Conservation (phyloP, 2,113 vertebrate species). For the Platycercus adscitus region DNA sequence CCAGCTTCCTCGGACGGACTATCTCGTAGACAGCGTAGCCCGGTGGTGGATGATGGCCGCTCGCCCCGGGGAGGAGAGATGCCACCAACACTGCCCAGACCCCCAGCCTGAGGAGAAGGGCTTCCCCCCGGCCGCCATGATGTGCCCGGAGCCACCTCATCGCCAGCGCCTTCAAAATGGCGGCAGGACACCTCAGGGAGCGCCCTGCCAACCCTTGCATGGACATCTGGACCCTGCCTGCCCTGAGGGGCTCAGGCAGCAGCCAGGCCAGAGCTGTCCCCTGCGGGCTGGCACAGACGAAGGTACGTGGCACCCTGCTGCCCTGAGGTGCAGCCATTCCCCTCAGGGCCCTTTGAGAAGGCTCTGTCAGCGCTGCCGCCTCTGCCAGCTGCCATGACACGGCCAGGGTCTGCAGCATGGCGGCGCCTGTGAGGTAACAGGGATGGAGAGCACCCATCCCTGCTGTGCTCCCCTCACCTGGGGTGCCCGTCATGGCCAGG, state of each 20-base stretch:
- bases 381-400: not conserved
- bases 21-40: constrained; percentile 9
- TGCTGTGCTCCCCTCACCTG: not conserved
- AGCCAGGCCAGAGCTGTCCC: not conserved
- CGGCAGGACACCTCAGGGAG: accelerated
- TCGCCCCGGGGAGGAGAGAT: not conserved
- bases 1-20: not conserved
- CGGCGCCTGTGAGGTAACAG: not conserved
- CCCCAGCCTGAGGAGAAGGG: not conserved
- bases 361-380: not conserved
- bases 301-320: no score
- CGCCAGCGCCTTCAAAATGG: not conserved
- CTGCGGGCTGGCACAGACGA: accelerated
- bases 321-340: not conserved
- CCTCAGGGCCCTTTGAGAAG: not conserved
- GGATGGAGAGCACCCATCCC: not conserved
- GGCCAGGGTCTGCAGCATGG: not conserved
- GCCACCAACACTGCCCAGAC: not conserved
- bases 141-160: not conserved
- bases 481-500: accelerated
- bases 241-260: accelerated
- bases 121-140: not conserved
- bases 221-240: not conserved
- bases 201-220: not conserved
- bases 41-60: accelerated